Evolutionary conservation across 1,140 invertebrate genomes (phyloP).

Genomic region (Oncopeltus fasciatus): DNA sequence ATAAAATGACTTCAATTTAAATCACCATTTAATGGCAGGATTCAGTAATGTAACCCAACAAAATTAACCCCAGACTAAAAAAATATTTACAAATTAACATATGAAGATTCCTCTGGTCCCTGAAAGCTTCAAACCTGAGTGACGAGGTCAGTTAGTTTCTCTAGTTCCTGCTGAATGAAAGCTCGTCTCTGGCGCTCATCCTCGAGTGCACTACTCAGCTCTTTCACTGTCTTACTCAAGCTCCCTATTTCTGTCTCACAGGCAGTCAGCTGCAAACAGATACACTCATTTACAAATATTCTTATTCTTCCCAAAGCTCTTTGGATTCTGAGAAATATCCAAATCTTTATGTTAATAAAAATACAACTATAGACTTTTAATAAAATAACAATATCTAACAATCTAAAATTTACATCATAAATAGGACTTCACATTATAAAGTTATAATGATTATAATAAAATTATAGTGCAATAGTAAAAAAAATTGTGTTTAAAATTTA

Average conservation of each 20-base stretch:
- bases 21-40: no score
- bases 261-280: conserved; percentile 11
- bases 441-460: no score
- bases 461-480: no score
- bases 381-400: no score
- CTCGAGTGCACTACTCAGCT: conserved; percentile 21
- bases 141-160: conserved; percentile 22
- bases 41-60: background rate
- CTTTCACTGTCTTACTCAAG: conserved; percentile 19
- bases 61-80: background rate
- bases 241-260: conserved; percentile 17
- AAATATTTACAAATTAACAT: background rate
- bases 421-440: no score
- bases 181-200: conserved; percentile 22
- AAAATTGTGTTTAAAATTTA: no score
- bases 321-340: background rate
- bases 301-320: background rate
- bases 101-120: background rate
- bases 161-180: conserved; percentile 23
- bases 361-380: no score
- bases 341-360: background rate
- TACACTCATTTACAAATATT: background rate
- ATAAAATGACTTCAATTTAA: no score
- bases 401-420: no score
- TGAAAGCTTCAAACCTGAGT: background rate